Percentiles rank a stretch among this genome's conserved stretches.
Evolutionary conservation across 2,888 invertebrate species (phyloP).

Genomic region (Petrophora chlorosata): DNA sequence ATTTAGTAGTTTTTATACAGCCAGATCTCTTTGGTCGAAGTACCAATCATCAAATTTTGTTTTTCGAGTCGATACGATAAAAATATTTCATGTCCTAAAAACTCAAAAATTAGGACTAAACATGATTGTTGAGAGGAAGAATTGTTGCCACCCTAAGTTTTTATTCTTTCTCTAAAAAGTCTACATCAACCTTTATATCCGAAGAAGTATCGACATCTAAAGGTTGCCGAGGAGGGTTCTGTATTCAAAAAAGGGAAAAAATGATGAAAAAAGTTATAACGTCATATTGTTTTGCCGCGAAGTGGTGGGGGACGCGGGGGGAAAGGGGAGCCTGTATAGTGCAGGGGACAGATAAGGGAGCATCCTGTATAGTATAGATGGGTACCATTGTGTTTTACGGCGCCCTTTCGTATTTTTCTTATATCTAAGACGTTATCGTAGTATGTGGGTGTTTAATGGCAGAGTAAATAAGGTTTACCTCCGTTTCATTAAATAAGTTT

Average conservation of each 20-base stretch:
- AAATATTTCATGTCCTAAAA: no score
- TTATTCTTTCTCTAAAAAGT: constrained; percentile 18
- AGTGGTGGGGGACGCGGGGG: constrained; percentile 56
- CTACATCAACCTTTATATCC: constrained; percentile 55
- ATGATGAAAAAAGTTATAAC: constrained; percentile 80
- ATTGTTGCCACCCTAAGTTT: constrained; percentile 14
- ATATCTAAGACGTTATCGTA: constrained; percentile 62
- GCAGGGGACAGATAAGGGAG: constrained; percentile 74
- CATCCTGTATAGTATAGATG: constrained; percentile 62
- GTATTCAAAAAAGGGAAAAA: constrained; percentile 80
- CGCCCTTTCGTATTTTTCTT: constrained; percentile 65
- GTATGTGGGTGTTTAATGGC: constrained; percentile 39
- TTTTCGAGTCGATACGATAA: no score
- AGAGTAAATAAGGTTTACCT: constrained; percentile 11
- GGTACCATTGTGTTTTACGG: constrained; percentile 67
- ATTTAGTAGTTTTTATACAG: no score
- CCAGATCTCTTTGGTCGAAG: no score
- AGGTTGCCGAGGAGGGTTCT: constrained; percentile 68
- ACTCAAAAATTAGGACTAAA: no score
- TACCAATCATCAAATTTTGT: no score
- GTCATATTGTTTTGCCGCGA: constrained; percentile 83
- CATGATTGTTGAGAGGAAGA: not conserved
- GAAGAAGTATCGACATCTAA: constrained; percentile 68
- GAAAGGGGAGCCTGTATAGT: constrained; percentile 68
- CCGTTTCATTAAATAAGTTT: not conserved